Base-by-base conservation (phyloP, 1,140 invertebrate genomes). In the Chionoecetes opilio region DNA sequence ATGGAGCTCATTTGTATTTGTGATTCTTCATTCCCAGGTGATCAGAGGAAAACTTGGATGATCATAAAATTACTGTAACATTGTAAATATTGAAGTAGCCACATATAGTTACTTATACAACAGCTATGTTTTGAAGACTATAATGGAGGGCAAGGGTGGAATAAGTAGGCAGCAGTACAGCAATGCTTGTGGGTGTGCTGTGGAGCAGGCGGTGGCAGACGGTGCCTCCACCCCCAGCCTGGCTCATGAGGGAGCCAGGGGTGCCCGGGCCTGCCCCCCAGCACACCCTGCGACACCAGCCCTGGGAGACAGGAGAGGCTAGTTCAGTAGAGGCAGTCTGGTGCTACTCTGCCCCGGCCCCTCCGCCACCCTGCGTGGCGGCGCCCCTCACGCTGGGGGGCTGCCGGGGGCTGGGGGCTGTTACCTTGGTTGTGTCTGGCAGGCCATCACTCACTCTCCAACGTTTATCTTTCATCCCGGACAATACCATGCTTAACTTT, bases 21-120 rank as follows among this genome's bases (percentile, higher is more conserved):
- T 95, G 94, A 91, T 91, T 41, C 85, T 92, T 95, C 89, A 95
- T 91, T 95, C 82, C 94, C 94, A 95, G 89, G 94, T 92, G 94
- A 91, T 94, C 94, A 91, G 35, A 94, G 63, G 35, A 91, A 91
- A 94, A 94, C 94, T 86, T 94, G 86, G 93, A 31, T 85, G 89
- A 95, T 85, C 75, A 82, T 82, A 37, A 46, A 95, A 87, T 87
- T 92, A 95, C 63, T 88, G 63, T 95, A 87, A 38, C 34, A 35
- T 92, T 95, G 90, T 92, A 92, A 53, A 95, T 91, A 91, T 46
- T 63, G 63, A 41, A 84, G 82, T 95, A 95, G 94, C 82, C 84
- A 85, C 53, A 63, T 63, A 91, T 91, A 91, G 89, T 95, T 92
- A 46, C 34, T 29, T 91, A 90, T 91, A 90, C 34, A 87, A 91